Evolutionary conservation across 2,797 vertebrate species (phyloP), one percentile per base, ranked within the genome.

Genomic region (Alfaro cultratus): DNA sequence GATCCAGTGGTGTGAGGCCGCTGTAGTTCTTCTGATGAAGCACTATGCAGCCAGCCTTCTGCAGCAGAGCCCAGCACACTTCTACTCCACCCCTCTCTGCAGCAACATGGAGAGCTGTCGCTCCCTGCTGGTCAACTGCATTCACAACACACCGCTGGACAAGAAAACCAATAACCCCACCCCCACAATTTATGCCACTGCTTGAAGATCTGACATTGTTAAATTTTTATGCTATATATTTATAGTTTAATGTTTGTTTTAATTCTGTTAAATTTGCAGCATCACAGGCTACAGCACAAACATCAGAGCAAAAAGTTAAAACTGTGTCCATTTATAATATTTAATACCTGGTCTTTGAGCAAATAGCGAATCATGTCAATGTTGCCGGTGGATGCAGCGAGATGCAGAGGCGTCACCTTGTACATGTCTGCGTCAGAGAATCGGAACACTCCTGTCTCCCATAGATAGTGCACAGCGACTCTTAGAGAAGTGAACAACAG

Each of bases 61-160:
- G 95, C 91, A 97, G 91, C 83, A 97, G 88, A 7, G 93, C 90
- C 96, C 96, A 96, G 88, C 96, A 95, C 74, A 96, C 93, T 87
- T 96, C 95, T 39, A 95, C 88, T 21, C 89, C 91, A 0, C 96
- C 96, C 76, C 94, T 91, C 87, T 96, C 95, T 81, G 96, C 95
- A 74, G 96, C 96, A 23, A 96, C 91, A 0, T 97, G 96, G 79
- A 97, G 91, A 13, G 95, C 93, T 36, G 96, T 96, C 45, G 91
- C 94, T 43, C 96, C 96, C 94, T 95, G 90, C 80, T 95, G 94
- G 94, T 97, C 96, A 39, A 91, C 87, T 46, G 95, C 92, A 7
- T 95, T 92, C 62, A 92, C 92, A 53, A 76, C 76, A 91, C 96
- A 96, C 84, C 96, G 91, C 96, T 97, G 87, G 67, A 68, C 83